A percentile compares a stretch with the other conserved stretches of the same genome.
Evolutionary conservation across 2,113 vertebrate species (phyloP).

Genomic region (Pongo abelii): DNA sequence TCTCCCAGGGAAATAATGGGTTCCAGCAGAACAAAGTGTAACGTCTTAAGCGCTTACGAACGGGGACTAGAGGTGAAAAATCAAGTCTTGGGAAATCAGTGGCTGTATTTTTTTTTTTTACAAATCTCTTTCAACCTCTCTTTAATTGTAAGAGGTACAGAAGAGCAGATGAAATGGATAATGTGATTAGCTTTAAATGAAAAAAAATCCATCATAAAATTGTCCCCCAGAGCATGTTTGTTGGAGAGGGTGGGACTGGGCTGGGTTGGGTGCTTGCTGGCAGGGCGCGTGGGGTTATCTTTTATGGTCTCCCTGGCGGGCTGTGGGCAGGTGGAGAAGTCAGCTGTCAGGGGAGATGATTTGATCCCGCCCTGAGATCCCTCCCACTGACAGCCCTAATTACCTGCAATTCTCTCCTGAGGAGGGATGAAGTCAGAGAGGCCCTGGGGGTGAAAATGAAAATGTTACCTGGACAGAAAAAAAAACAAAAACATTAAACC

Average conservation of each 20-base stretch:
- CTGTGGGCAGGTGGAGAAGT: not conserved
- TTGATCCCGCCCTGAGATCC: not conserved
- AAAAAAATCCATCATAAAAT: not conserved
- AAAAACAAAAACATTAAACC: too few relatives aligned
- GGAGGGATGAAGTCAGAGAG: not conserved
- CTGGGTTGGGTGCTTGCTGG: not conserved
- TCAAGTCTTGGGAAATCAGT: slow-evolving; percentile 39
- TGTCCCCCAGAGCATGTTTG: not conserved
- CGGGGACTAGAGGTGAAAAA: not conserved
- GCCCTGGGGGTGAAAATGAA: not conserved
- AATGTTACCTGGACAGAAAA: not conserved
- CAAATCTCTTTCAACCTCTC: slow-evolving; percentile 53
- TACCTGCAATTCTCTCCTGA: not conserved
- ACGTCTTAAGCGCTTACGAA: not conserved
- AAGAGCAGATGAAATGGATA: slow-evolving; percentile 41
- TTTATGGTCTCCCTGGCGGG: not conserved
- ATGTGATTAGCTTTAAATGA: slow-evolving; percentile 9
- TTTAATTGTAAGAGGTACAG: slow-evolving; percentile 43
- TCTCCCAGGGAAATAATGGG: not conserved
- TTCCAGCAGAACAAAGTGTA: not conserved
- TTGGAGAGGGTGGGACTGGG: not conserved
- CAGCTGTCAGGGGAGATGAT: not conserved
- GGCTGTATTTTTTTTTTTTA: not conserved
- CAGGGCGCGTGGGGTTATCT: not conserved
- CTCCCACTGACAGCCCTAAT: not conserved